A percentile compares a stretch with the other conserved stretches of the same genome.
Evolutionary conservation across 2,797 vertebrate species (phyloP).

Genomic region (Gallinago stenura): DNA sequence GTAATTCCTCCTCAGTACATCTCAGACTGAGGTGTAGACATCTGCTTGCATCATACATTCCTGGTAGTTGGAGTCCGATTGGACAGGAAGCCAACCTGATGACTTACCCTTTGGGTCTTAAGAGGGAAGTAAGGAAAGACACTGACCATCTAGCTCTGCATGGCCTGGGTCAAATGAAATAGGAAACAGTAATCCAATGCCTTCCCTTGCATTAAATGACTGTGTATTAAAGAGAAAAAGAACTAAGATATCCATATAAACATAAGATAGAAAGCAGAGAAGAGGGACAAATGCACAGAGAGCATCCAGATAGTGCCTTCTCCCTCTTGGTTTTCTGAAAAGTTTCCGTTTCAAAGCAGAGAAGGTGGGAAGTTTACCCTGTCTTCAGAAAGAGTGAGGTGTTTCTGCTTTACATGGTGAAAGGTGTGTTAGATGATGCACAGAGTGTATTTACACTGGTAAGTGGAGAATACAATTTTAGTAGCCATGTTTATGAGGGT

Average conservation of each 20-base stretch:
- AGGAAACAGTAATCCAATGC: neutral
- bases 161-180: neutral
- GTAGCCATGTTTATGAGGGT: neutral
- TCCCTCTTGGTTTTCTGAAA: neutral
- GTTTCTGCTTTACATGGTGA: neutral
- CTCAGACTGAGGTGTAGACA: neutral
- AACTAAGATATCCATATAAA: neutral
- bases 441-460: neutral
- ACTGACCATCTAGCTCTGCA: neutral
- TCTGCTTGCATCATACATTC: neutral
- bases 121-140: neutral
- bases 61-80: neutral
- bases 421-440: neutral
- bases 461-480: neutral
- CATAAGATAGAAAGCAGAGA: neutral
- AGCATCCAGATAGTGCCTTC: neutral
- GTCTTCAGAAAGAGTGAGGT: neutral
- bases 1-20: neutral
- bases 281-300: neutral
- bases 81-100: neutral
- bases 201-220: neutral
- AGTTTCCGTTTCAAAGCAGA: accelerated
- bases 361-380: neutral
- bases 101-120: neutral
- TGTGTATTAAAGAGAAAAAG: neutral